Evolutionary conservation across 2,888 invertebrate species (phyloP).

Genomic region (Acheta domesticus): DNA sequence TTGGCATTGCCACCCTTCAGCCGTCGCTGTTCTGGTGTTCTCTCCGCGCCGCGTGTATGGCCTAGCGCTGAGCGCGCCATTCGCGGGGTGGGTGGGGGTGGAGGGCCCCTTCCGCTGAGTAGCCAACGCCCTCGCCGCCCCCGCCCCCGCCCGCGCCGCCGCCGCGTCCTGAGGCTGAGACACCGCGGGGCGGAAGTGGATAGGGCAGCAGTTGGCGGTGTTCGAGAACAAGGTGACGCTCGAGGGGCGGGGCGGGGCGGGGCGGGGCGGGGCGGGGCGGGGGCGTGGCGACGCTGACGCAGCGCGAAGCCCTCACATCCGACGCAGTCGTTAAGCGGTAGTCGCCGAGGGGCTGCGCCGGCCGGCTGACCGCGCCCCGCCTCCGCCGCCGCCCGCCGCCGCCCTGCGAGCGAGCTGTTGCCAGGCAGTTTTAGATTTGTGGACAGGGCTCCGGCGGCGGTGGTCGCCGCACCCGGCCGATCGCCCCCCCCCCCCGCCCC

Average conservation of each 20-base stretch:
- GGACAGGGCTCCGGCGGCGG: no score
- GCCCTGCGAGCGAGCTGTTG: no score
- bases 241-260: no score
- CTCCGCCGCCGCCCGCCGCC: background rate
- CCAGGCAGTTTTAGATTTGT: no score
- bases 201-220: slow-evolving; percentile 18
- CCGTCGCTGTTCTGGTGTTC: no score
- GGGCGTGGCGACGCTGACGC: background rate
- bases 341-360: background rate
- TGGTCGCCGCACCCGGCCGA: no score
- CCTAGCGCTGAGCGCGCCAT: background rate
- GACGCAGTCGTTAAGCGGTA: no score
- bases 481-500: no score
- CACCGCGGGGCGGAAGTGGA: background rate
- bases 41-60: no score
- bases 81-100: slow-evolving; percentile 20
- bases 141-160: background rate
- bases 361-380: background rate
- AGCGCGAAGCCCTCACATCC: no score
- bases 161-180: background rate
- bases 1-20: no score
- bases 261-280: background rate
- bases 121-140: slow-evolving; percentile 21
- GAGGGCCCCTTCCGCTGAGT: background rate
- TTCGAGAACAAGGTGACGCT: background rate